These are phyloP conservation scores for Dendrolimus pini DNA, from an alignment of 2,888 invertebrate species.

Conservation along the genomic window DNA sequence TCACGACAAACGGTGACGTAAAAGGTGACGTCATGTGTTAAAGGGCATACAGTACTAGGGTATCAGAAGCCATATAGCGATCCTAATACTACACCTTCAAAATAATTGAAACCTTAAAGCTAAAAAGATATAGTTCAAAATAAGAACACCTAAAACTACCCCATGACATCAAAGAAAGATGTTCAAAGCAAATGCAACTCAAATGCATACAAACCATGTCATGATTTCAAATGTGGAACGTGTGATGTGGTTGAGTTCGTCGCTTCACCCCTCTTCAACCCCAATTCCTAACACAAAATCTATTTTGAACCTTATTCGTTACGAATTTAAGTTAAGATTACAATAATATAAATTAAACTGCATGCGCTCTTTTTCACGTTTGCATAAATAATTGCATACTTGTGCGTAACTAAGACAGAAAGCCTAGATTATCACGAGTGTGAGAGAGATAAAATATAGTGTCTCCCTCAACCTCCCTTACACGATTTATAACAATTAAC, in stretches of 20 bases:
- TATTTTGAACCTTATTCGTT: neutral
- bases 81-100: constrained; percentile 4
- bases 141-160: neutral
- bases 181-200: neutral
- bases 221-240: neutral
- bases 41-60: constrained; percentile 55
- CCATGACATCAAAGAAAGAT: neutral
- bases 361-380: neutral
- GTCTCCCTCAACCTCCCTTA: neutral
- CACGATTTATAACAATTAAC: neutral
- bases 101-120: neutral
- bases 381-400: neutral
- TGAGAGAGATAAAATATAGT: neutral
- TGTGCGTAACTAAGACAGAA: too few relatives aligned
- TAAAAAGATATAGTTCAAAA: neutral
- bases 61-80: constrained; percentile 29
- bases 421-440: neutral
- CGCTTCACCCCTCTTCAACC: neutral
- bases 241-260: neutral
- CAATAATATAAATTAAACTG: neutral
- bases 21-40: constrained; percentile 58
- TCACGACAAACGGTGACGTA: constrained; percentile 4
- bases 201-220: neutral
- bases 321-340: neutral
- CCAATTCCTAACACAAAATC: neutral